Evolutionary conservation across 2,888 invertebrate species (phyloP), one percentile per base, ranked within the genome.

Genomic region (Phalera bucephala): DNA sequence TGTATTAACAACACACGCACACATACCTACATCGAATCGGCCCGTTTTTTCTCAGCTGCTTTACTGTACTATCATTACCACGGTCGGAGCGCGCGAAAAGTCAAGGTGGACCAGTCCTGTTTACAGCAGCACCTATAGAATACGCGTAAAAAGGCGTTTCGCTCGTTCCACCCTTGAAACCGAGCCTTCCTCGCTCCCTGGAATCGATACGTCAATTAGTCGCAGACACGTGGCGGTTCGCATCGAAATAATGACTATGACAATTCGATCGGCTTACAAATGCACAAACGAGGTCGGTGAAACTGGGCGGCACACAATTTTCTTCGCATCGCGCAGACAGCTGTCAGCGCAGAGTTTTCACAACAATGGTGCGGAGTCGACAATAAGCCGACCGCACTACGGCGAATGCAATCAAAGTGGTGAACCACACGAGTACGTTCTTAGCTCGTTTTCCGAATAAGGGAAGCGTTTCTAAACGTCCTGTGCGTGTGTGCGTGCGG

Each of bases 61-160:
- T n/a, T n/a, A n/a, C n/a, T n/a, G n/a, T n/a, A n/a, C n/a, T n/a
- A n/a, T n/a, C n/a, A n/a, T n/a, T n/a, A n/a, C 52, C 14, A 13
- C 2, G 7, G 14, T 38, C 36, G 6, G 36, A 25, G 66, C 72
- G 72, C 74, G 70, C 69, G 73, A 73, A 82, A 83, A 82, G 75
- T 85, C 84, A 85, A 86, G 85, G 85, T 78, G 66, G 82, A 71
- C 84, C 66, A 68, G 76, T 76, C 51, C 32, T 58, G 58, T 62
- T 62, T 54, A 56, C 54, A 17, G 5, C 5, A 17, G 17, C 17
- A 17, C 17, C 17, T 5, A 17, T 17, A 5, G 8, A 5, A 17
- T 31, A 31, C 32, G 26, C 26, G n/a, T n/a, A 23, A 27, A 22
- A 38, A 29, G 39, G 40, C 44, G 40, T 29, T 30, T 33, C 11